Evolutionary conservation across 2,113 vertebrate genomes (phyloP).

Genomic region (Tragelaphus buxtoni): DNA sequence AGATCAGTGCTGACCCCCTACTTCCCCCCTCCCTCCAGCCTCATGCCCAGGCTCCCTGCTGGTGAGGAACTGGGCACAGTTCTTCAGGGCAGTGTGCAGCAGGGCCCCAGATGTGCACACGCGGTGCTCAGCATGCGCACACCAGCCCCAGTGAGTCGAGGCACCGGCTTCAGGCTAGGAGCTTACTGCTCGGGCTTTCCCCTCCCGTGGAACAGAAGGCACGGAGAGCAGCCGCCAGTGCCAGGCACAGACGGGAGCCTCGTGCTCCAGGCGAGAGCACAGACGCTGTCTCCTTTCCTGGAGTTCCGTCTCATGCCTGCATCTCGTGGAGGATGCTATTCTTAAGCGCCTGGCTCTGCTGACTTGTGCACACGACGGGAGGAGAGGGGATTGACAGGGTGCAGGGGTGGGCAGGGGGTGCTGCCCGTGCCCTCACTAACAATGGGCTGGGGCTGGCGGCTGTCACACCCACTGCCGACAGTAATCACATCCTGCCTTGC

Average conservation of each 20-base stretch:
- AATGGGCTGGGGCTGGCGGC: background rate
- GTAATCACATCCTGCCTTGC: slow-evolving; percentile 61
- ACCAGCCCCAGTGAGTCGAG: fast-evolving
- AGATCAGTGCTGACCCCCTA: fast-evolving
- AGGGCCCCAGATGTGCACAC: background rate
- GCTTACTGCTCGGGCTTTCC: background rate
- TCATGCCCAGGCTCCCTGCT: background rate
- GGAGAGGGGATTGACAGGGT: background rate
- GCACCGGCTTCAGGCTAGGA: background rate
- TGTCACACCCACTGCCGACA: slow-evolving; percentile 31
- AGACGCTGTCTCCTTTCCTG: background rate
- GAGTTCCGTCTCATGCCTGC: slow-evolving; percentile 27
- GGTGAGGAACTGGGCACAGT: background rate
- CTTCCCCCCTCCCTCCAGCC: background rate
- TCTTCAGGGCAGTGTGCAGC: background rate
- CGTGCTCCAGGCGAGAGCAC: background rate
- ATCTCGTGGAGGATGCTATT: slow-evolving; percentile 44
- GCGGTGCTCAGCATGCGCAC: background rate
- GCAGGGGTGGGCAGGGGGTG: background rate
- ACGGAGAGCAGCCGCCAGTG: fast-evolving
- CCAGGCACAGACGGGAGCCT: background rate
- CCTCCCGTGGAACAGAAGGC: background rate
- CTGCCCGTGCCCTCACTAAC: background rate
- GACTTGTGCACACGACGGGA: background rate
- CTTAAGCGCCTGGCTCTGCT: slow-evolving; percentile 30